phyloP scores from a whole-genome alignment of 2,888 invertebrate species.

The Podotricha telesiphe region DNA sequence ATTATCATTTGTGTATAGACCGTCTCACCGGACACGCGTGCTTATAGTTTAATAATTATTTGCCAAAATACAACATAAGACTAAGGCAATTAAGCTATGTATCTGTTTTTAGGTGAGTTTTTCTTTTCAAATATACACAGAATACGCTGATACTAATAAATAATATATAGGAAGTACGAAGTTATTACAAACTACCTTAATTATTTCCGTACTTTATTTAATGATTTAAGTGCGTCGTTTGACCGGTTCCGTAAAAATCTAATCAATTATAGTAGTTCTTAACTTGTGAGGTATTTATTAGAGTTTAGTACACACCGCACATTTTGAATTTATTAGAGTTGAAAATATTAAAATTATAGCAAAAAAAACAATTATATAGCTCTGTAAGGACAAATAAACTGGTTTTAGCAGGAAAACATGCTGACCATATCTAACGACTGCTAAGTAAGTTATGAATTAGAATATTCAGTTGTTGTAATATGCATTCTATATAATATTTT shows the following conservation, averaged over 20 bases:
- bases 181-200: not conserved
- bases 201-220: not conserved
- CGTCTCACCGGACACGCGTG: conserved; percentile 29
- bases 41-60: conserved; percentile 10
- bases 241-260: conserved; percentile 12
- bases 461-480: conserved; percentile 8
- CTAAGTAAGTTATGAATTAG: conserved; percentile 21
- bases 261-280: not conserved
- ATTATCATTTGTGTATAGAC: conserved; percentile 32
- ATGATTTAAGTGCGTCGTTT: not conserved
- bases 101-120: conserved; percentile 38
- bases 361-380: conserved; percentile 8
- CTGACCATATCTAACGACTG: conserved; percentile 7
- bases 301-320: not conserved
- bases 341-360: not conserved
- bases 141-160: not conserved
- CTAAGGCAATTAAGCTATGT: conserved; percentile 34
- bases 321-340: conserved; percentile 1
- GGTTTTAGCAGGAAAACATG: conserved; percentile 33
- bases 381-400: conserved; percentile 25
- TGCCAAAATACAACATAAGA: conserved; percentile 1
- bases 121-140: not conserved
- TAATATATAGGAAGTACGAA: not conserved
- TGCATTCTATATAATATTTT: conserved; percentile 7
- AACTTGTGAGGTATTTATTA: not conserved